Evolutionary conservation across 2,888 invertebrate genomes (phyloP).

Genomic region (Nudaria mundana): DNA sequence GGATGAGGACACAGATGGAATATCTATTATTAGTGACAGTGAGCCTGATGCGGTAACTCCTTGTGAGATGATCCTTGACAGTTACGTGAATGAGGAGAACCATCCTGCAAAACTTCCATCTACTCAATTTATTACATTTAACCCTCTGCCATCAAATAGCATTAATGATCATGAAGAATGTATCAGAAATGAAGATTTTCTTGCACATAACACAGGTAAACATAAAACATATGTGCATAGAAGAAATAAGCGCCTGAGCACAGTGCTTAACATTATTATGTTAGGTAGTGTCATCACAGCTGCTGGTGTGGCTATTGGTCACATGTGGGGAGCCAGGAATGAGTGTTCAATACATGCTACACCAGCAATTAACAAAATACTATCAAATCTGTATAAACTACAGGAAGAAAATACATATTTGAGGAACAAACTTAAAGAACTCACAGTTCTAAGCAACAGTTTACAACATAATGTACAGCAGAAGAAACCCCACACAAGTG

Average conservation of each 20-base stretch:
- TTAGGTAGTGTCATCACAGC: slow-evolving; percentile 75
- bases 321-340: slow-evolving; percentile 75
- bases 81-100: slow-evolving; percentile 38
- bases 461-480: slow-evolving; percentile 48
- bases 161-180: slow-evolving; percentile 39
- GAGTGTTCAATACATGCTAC: slow-evolving; percentile 60
- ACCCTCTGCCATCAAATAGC: slow-evolving; percentile 37
- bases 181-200: slow-evolving; percentile 51
- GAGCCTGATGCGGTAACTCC: slow-evolving; percentile 57
- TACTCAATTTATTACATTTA: slow-evolving; percentile 40
- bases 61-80: slow-evolving; percentile 46
- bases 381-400: slow-evolving; percentile 72
- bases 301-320: slow-evolving; percentile 73
- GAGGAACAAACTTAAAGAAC: slow-evolving; percentile 64
- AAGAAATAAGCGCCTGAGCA: slow-evolving; percentile 71
- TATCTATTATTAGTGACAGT: slow-evolving; percentile 76
- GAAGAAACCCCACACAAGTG: slow-evolving; percentile 36
- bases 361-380: slow-evolving; percentile 70
- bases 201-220: slow-evolving; percentile 54
- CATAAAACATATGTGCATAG: slow-evolving; percentile 74
- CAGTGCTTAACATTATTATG: slow-evolving; percentile 70
- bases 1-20: slow-evolving; percentile 77
- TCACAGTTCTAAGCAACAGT: slow-evolving; percentile 48
- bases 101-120: slow-evolving; percentile 38
- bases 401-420: slow-evolving; percentile 75